Evolutionary conservation across 2,113 vertebrate genomes (phyloP), one percentile per base, ranked within the genome.

Genomic region (Muscicapa adusta): DNA sequence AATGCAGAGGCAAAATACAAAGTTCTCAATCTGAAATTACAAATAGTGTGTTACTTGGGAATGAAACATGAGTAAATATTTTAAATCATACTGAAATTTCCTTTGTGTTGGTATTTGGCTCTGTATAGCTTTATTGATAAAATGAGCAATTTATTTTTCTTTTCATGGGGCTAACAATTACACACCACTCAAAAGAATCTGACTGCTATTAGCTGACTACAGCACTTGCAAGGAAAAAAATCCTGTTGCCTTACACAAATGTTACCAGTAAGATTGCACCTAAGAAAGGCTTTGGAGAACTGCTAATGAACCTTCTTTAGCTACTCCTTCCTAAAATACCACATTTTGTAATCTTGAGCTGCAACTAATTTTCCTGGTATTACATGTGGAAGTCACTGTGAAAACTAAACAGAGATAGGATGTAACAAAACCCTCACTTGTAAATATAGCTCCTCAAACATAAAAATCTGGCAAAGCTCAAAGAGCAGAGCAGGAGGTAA

Each of bases 61-160:
- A 97, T 91, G 84, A 83, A 91, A 96, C 36, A 45, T 63, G 63
- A 95, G 95, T 89, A 96, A 97, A 96, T 86, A 92, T 79, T 89
- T 95, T 89, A 97, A 97, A 96, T 97, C 89, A 97, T 38, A 85
- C 65, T 89, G 93, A 96, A 95, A 70, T 92, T 92, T 92, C 92
- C 74, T 97, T 96, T 96, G 81, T 85, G 84, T 88, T 92, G 72
- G 92, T 94, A 95, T 95, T 96, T 79, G 88, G 86, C 56, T 75
- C 56, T 75, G 75, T 91, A 80, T 56, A 92, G 61, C 94, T 96
- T 96, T 97, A 97, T 94, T 97, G 96, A 97, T 95, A 97, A 97
- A 96, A 96, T 0, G 8, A 86, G 91, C 43, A 84, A 76, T 63
- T 94, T 93, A 70, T 87, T 91, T 93, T 68, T 54, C 53, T 95